These are phyloP conservation scores for Phoxinus dragarum DNA, from an alignment of 2,797 vertebrate species.

Conservation along the genomic window DNA sequence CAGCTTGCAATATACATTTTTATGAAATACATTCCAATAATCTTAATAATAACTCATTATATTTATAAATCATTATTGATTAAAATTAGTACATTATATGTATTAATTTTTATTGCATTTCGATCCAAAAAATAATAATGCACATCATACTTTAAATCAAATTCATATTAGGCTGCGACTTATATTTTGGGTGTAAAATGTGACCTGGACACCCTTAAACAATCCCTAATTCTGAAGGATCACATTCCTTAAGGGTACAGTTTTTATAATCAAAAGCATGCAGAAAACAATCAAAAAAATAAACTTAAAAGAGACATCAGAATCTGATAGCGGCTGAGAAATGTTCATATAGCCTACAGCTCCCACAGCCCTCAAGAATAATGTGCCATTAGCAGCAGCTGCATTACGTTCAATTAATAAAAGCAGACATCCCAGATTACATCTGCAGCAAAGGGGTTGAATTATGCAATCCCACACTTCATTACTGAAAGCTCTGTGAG, in stretches of 20 bases:
- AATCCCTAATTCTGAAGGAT: neutral
- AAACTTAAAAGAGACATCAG: slow-evolving; percentile 29
- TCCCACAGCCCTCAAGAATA: slow-evolving; percentile 28
- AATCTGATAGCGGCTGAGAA: slow-evolving; percentile 34
- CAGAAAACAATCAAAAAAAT: slow-evolving; percentile 7
- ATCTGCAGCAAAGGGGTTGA: neutral
- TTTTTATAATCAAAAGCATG: slow-evolving; percentile 2
- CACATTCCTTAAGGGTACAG: neutral
- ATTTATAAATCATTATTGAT: neutral
- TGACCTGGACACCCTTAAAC: neutral
- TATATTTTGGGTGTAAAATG: neutral
- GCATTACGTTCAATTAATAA: slow-evolving; percentile 43
- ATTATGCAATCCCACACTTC: slow-evolving; percentile 28
- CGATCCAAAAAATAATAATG: neutral
- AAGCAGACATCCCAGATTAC: slow-evolving; percentile 41
- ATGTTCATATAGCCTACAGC: neutral
- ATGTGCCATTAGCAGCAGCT: slow-evolving; percentile 14
- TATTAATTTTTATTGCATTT: neutral
- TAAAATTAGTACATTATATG: neutral
- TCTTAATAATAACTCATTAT: neutral
- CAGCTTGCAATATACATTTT: neutral
- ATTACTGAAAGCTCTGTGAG: slow-evolving; percentile 30
- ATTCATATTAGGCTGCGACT: neutral
- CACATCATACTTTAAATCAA: neutral
- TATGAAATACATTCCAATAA: neutral